Base-by-base conservation (phyloP, 2,888 invertebrate genomes). In the Ophion ellenae region DNA sequence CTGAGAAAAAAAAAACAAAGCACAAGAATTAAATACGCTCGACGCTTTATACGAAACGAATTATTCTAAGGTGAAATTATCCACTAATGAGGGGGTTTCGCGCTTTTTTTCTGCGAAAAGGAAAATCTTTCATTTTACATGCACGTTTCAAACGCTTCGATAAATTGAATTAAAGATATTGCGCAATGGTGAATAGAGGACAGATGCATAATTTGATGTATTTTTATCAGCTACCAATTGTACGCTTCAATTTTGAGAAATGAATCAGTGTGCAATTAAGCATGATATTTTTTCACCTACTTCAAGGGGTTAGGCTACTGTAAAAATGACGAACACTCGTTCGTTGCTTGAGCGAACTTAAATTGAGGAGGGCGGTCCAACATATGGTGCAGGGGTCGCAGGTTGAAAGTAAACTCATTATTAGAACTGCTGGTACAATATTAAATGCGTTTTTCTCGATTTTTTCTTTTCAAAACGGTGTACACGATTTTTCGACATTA, bases 1-100 rank as follows among this genome's bases (percentile, higher is more conserved):
- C 97, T 97, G 92, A 77, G 93, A 90, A 80, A 32, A 59, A 76
- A 20, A 24, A 61, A 53, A 17, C 17, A 53, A 17, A 53, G 14
- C 14, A 53, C 11, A 2, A 47, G 11, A 11, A 47, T 47, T 10
- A 3, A 47, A 3, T 47, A 47, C 10, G 11, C 1, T 10, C 9
- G 11, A 47, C 47, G 47, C 14, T 47, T 11, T 14, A 11, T 14
- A 47, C 47, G 11, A 2, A 47, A 14, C 47, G 14, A 17, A 53
- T 53, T 53, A 17, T 53, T 53, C 53, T 53, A 53, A 5, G 17
- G 53, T 14, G 17, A 53, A 14, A 53, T 17, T 47, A 2, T 11
- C 14, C 47, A 14, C 47, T 14, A 14, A 47, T 47, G 11, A 47
- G 11, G 2, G 5, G 53, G 53, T 14, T 53, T 14, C 53, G 17